A percentile compares a stretch with the other conserved stretches of the same genome.
These are phyloP conservation scores for Amiota minor DNA, from an alignment of 2,888 invertebrate genomes.

Conservation along the genomic window DNA sequence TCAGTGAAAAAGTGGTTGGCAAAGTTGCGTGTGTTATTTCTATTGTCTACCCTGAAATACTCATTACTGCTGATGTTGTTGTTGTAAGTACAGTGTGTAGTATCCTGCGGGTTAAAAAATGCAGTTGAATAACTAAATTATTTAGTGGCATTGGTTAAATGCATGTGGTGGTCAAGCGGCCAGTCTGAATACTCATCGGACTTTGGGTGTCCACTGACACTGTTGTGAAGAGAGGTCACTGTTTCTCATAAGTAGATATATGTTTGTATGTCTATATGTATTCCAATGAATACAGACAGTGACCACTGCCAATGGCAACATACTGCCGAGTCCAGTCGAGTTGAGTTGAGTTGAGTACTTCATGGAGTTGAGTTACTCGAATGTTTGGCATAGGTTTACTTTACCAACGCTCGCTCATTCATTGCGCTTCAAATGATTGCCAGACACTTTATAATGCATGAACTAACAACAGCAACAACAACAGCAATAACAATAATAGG, in stretches of 20 bases:
- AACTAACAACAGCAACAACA: constrained; percentile 17
- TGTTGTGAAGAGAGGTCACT: neutral
- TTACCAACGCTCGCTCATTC: constrained; percentile 61
- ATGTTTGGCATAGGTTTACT: neutral
- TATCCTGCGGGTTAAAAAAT: constrained; percentile 21
- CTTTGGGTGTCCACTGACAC: neutral
- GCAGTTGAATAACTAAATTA: constrained; percentile 60
- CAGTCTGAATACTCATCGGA: neutral
- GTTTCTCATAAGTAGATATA: too few relatives aligned
- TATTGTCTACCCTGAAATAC: neutral
- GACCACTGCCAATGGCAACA: neutral
- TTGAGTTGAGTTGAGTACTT: neutral
- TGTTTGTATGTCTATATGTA: too few relatives aligned
- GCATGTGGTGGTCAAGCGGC: constrained; percentile 19
- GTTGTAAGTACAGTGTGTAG: neutral
- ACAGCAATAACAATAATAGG: constrained; percentile 1
- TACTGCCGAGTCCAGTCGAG: neutral
- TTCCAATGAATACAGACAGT: neutral
- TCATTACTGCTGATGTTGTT: neutral
- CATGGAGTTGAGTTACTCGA: neutral
- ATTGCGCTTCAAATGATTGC: constrained; percentile 62
- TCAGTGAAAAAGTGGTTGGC: neutral
- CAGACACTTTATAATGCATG: constrained; percentile 63
- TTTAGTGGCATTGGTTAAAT: constrained; percentile 55
- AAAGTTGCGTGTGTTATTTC: neutral